Base-by-base conservation (phyloP, 2,113 vertebrate species). In the Istiophorus platypterus region DNA sequence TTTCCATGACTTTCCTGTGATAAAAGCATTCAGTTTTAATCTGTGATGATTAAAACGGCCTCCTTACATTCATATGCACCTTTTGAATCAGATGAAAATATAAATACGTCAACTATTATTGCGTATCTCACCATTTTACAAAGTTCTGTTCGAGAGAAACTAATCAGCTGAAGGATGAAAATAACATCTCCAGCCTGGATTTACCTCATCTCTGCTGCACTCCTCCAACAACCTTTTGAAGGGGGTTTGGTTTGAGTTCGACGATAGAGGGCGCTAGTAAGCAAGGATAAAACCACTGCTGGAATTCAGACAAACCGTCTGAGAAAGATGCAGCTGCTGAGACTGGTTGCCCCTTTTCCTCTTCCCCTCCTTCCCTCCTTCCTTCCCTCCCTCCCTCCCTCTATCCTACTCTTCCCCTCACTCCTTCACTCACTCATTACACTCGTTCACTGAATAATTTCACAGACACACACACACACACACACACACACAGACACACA, bases 221-320 rank as follows among this genome's bases (percentile, higher is more conserved):
- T 59, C n/a, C 2, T 18, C 11, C 54, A 2, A 4, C 71, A 34
- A 22, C 3, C n/a, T 12, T 52, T 15, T 24, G 1, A 34, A 17
- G 7, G 2, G 73, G 70, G 17, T 67, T 81, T 45, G 8, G 26
- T 85, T 45, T 26, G 66, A 82, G 61, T 20, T 5, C 0, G 88
- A 76, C 95, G 78, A 96, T 84, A 95, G 95, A 95, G 94, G 95
- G 95, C 94, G 94, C 91, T 88, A 78, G 88, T 84, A 65, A 92
- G 94, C 83, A 92, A 92, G 88, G 92, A 92, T 93, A 82, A 49
- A 87, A 34, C 72, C 88, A 90, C 89, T 91, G 91, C 63, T 92
- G 91, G 89, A 89, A 92, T 93, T 87, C 81, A 90, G 80, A 76
- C 79, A 76, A 76, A 68, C 61, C 57, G 87, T 58, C 68, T 84